These are phyloP conservation scores for Chaetodon trifascialis DNA, from an alignment of 2,113 vertebrate species.

Conservation along the genomic window DNA sequence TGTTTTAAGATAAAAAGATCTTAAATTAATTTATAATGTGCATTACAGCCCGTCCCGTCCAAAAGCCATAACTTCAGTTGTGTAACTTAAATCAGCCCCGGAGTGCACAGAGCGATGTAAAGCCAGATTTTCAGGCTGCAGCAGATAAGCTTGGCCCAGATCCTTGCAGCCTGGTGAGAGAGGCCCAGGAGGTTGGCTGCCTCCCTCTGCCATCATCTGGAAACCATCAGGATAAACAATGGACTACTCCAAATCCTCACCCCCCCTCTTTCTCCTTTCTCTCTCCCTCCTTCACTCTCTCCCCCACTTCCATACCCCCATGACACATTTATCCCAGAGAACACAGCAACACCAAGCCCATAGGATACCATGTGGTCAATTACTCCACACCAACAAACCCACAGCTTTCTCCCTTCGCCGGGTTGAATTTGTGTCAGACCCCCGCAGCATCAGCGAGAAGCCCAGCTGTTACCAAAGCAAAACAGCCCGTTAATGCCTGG, in stretches of 20 bases:
- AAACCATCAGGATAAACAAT: conserved; percentile 93
- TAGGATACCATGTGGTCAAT: conserved; percentile 88
- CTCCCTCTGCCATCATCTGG: conserved; percentile 90
- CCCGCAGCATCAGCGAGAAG: conserved; percentile 80
- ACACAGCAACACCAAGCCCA: conserved; percentile 84
- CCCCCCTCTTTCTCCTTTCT: conserved; percentile 50
- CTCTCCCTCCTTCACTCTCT: conserved; percentile 41
- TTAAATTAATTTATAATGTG: conserved; percentile 23
- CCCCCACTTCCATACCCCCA: conserved; percentile 55
- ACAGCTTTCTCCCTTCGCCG: conserved; percentile 67
- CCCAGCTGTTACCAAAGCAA: conserved; percentile 82
- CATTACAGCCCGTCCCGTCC: conserved; percentile 23
- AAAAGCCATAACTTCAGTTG: conserved; percentile 29
- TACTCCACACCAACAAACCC: conserved; percentile 89
- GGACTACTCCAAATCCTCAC: conserved; percentile 83
- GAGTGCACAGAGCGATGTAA: conserved; percentile 17
- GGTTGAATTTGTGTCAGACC: conserved; percentile 85
- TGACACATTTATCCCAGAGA: conserved; percentile 81
- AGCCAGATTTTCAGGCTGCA: conserved; percentile 78
- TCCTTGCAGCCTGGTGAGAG: conserved; percentile 71
- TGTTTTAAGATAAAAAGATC: conserved; percentile 14
- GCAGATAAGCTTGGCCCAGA: conserved; percentile 83
- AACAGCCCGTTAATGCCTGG: conserved; percentile 68
- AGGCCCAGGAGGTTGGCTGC: conserved; percentile 84
- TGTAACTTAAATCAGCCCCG: conserved; percentile 39